Base-by-base conservation (phyloP, 1,140 invertebrate species). In the Eriocheir sinensis region DNA sequence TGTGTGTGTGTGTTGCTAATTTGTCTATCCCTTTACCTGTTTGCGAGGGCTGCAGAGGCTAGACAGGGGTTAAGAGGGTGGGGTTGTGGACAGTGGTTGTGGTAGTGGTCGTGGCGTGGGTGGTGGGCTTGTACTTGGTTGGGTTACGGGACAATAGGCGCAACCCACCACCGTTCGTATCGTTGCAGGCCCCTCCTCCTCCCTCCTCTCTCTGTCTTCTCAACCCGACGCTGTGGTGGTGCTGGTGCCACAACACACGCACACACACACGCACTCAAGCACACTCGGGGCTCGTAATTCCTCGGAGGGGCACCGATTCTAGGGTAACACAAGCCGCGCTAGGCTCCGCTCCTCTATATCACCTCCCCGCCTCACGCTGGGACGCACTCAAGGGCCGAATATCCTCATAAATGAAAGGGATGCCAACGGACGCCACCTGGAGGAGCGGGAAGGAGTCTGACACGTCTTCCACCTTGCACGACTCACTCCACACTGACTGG, bases 381-480 rank as follows among this genome's bases (percentile, higher is more conserved):
- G 60, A 72, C 21, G 60, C 60, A 72, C 60, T 72, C 60, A 72
- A 21, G 17, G 60, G 60, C 60, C 27, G 60, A 72, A 72, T 72
- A 72, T 72, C 60, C 60, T 72, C 60, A 72, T 72, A 72, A 72
- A 72, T 72, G 60, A 21, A n/a, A n/a, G 60, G 60, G 21, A 72
- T 4, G n/a, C 3, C 2, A 17, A 6, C 27, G 27, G 21, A n/a
- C 6, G 17, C 60, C 60, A 72, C 60, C 27, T 72, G 60, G 6
- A 72, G n/a, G n/a, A 72, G 6, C 60, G 44, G 15, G 44, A 48
- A 15, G 4, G 4, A 48, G 60, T n/a, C 21, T 4, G 60, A n/a
- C 17, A 72, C 60, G 12, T n/a, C 60, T 72, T 48, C 4, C 44
- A 15, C 44, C 44, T 8, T n/a, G 21, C 60, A 12, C 60, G 12